Percentiles rank a stretch among this genome's conserved stretches.
phyloP scores from a whole-genome alignment of 2,888 invertebrate species.

The Trissolcus japonicus region DNA sequence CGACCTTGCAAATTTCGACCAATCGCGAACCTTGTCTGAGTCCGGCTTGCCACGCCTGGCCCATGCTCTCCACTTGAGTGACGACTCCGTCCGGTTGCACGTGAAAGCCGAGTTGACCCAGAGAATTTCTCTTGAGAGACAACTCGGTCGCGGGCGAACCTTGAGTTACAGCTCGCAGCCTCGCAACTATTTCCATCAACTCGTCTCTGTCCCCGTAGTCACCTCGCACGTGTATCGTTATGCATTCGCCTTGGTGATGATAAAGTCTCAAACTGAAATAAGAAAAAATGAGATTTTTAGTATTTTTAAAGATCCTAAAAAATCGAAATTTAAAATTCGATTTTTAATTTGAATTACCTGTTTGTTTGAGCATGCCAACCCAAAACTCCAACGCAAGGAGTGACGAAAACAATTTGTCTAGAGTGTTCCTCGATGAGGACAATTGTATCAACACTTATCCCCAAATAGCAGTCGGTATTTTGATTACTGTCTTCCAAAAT shows the following conservation, averaged over 20 bases:
- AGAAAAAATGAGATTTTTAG: neutral
- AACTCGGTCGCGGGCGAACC: constrained; percentile 88
- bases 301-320: neutral
- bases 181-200: constrained; percentile 85
- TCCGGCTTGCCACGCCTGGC: constrained; percentile 87
- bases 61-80: constrained; percentile 90
- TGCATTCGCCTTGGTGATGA: constrained; percentile 95
- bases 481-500: constrained; percentile 84
- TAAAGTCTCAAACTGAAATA: constrained; percentile 84
- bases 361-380: constrained; percentile 82
- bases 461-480: constrained; percentile 86
- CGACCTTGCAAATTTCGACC: constrained; percentile 93
- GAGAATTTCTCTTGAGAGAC: constrained; percentile 86
- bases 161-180: constrained; percentile 88
- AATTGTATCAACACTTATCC: constrained; percentile 90
- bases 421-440: constrained; percentile 90
- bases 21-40: constrained; percentile 91
- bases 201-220: constrained; percentile 83
- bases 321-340: no score
- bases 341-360: constrained; percentile 72
- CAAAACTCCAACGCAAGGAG: constrained; percentile 89
- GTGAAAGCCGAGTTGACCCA: constrained; percentile 92
- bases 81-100: constrained; percentile 96
- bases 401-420: constrained; percentile 89
- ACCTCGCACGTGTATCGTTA: constrained; percentile 86